Evolutionary conservation across 2,888 invertebrate species (phyloP).

Genomic region (Andrena dorsata): DNA sequence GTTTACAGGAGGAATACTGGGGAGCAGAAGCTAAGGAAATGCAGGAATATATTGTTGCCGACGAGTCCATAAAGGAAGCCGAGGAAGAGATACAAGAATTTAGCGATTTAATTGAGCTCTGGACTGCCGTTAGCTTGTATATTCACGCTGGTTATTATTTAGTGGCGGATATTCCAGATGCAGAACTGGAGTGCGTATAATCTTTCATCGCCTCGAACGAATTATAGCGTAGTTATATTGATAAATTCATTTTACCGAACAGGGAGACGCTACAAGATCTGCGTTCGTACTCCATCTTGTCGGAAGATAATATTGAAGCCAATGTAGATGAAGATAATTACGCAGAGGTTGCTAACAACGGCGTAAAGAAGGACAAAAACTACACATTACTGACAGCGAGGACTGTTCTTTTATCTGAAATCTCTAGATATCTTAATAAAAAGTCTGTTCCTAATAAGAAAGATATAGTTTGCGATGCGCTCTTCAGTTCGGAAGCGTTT

Average conservation of each 20-base stretch:
- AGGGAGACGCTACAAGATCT: conserved; percentile 75
- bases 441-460: conserved; percentile 69
- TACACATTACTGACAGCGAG: conserved; percentile 70
- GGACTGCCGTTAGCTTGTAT: conserved; percentile 81
- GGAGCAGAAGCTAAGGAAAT: conserved; percentile 86
- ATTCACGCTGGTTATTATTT: conserved; percentile 73
- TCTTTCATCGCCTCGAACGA: not conserved
- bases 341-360: conserved; percentile 20
- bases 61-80: conserved; percentile 75
- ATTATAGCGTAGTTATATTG: conserved; percentile 14
- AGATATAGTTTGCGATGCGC: conserved; percentile 73
- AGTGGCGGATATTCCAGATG: conserved; percentile 77
- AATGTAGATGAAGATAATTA: conserved; percentile 13
- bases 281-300: conserved; percentile 47
- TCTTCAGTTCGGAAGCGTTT: conserved; percentile 80
- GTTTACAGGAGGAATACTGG: conserved; percentile 88
- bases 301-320: conserved; percentile 8
- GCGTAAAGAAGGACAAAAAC: conserved; percentile 58
- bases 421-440: conserved; percentile 73
- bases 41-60: conserved; percentile 84
- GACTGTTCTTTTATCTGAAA: conserved; percentile 74
- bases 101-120: conserved; percentile 78
- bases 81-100: conserved; percentile 71
- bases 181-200: conserved; percentile 74
- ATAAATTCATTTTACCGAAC: conserved; percentile 22